phyloP scores from a whole-genome alignment of 2,113 vertebrate species.

The Sinocyclocheilus rhinocerous region DNA sequence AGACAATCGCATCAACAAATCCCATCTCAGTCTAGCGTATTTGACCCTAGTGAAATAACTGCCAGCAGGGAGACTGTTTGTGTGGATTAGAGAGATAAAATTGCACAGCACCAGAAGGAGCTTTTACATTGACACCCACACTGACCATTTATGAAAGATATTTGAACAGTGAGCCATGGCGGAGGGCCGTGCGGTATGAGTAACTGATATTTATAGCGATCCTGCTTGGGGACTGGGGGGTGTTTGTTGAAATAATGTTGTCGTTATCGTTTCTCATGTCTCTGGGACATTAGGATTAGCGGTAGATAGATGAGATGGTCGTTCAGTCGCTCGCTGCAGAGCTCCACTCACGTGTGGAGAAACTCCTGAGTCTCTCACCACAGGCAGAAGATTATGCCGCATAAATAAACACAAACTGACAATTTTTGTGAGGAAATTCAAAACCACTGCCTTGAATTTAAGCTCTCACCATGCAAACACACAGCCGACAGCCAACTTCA shows the following conservation, averaged over 20 bases:
- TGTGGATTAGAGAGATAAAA: slow-evolving; percentile 53
- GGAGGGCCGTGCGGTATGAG: not conserved
- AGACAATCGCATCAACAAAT: slow-evolving; percentile 45
- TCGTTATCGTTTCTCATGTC: slow-evolving; percentile 20
- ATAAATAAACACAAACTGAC: slow-evolving; percentile 35
- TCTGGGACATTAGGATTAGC: slow-evolving; percentile 47
- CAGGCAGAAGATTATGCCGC: slow-evolving; percentile 36
- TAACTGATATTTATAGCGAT: slow-evolving; percentile 38
- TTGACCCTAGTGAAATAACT: slow-evolving; percentile 31
- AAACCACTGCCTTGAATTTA: not conserved
- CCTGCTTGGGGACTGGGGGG: not conserved
- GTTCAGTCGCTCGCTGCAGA: slow-evolving; percentile 3
- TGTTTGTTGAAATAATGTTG: slow-evolving; percentile 34
- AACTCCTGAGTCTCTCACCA: slow-evolving; percentile 19
- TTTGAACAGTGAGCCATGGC: not conserved
- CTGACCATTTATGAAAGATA: slow-evolving; percentile 14
- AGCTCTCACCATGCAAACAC: slow-evolving; percentile 1
- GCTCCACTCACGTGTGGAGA: slow-evolving; percentile 22
- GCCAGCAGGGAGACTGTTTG: slow-evolving; percentile 38
- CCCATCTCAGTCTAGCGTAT: slow-evolving; percentile 34
- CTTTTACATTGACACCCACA: slow-evolving; percentile 29
- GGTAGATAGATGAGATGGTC: slow-evolving; percentile 25
- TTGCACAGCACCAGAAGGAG: slow-evolving; percentile 10
- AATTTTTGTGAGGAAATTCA: slow-evolving; percentile 17
- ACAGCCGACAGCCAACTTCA: slow-evolving; percentile 6